Evolutionary conservation across 2,888 invertebrate genomes (phyloP), one percentile per base, ranked within the genome.

Genomic region (Cantharis nigra): DNA sequence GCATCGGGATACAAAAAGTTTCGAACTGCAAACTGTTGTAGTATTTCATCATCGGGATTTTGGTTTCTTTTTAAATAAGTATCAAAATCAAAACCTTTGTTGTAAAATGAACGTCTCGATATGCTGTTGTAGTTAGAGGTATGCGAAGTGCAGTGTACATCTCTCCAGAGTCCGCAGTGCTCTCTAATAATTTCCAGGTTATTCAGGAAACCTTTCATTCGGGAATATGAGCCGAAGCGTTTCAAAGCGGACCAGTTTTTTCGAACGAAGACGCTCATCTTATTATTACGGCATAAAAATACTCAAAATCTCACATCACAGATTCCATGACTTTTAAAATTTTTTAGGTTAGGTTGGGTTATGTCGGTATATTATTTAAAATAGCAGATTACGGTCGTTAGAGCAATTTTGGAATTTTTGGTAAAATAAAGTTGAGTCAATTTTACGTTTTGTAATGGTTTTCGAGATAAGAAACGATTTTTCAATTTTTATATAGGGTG

Each of bases 1-100:
- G 82, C 78, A 76, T 85, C 73, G 71, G 83, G 80, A 75, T 83
- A 84, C 14, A 85, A 78, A 70, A 82, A 71, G 78, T 84, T 75
- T 72, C 82, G 81, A n/a, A 80, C 77, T n/a, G 81, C 78, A 62
- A 80, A 79, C 30, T 79, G 63, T n/a, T 80, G 72, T 10, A 72
- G 16, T 71, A 63, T 62, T 71, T 76, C 71, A 49, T 73, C 63
- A 63, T 74, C 49, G 2, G 49, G 49, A n/a, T n/a, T 74, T 20
- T 30, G 28, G 14, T 67, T 67, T 13, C 64, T 64, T 13, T 67
- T 67, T n/a, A 67, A 49, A 7, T 49, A 49, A n/a, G n/a, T n/a
- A 0, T 49, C 49, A 13, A 49, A 49, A 49, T 49, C n/a, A 2
- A n/a, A 49, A n/a, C 49, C 9, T n/a, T 7, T 7, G n/a, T n/a